phyloP scores from a whole-genome alignment of 2,888 invertebrate genomes.

The Lycocerus yunnanus region DNA sequence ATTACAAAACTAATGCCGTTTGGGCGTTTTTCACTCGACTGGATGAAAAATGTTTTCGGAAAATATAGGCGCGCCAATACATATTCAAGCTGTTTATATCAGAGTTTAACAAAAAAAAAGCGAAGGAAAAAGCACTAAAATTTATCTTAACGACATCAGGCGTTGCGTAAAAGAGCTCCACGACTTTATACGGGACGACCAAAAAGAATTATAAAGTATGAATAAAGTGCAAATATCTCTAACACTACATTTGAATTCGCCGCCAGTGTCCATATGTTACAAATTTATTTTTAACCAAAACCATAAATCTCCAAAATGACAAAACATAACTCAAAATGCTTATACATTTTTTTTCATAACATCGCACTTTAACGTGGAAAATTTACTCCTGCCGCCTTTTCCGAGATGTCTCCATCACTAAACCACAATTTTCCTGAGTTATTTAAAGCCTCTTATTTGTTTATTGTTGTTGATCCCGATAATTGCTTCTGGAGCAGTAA shows the following conservation, averaged over 20 bases:
- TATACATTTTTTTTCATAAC: not conserved
- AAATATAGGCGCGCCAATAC: constrained; percentile 10
- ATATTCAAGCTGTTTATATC: constrained; percentile 17
- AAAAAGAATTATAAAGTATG: constrained; percentile 33
- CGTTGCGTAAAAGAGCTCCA: constrained; percentile 25
- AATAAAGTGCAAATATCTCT: constrained; percentile 31
- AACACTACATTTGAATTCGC: constrained; percentile 29
- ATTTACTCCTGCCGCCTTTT: not conserved
- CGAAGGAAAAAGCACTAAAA: constrained; percentile 29
- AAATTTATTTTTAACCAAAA: not conserved
- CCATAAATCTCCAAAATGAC: not conserved
- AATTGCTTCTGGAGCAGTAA: not conserved
- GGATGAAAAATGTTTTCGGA: not conserved
- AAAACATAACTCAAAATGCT: not conserved
- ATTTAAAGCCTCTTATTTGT: not conserved
- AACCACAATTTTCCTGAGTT: not conserved
- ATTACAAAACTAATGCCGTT: not conserved
- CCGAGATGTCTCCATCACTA: not conserved
- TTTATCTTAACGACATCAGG: constrained; percentile 30
- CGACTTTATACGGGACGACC: constrained; percentile 24
- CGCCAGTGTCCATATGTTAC: constrained; percentile 25
- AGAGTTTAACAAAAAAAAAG: constrained; percentile 15
- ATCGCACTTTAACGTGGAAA: not conserved
- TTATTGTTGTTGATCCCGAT: not conserved
- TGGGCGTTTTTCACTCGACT: not conserved